These are phyloP conservation scores for Formica selysi DNA, from an alignment of 1,140 invertebrate species.

Conservation along the genomic window DNA sequence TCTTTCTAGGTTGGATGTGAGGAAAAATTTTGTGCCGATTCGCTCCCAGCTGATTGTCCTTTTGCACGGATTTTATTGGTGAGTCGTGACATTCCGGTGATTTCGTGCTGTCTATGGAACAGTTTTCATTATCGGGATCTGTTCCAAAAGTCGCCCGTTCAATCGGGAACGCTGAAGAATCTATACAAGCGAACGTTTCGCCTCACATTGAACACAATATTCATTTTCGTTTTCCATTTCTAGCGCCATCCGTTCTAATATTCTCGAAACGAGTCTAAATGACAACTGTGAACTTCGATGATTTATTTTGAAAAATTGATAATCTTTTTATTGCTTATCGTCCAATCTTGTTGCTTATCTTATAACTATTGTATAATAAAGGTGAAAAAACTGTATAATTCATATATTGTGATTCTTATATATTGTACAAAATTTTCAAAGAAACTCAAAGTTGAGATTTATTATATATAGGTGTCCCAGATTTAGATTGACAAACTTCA, in stretches of 20 bases:
- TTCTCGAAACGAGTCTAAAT: not conserved
- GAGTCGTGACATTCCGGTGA: constrained; percentile 49
- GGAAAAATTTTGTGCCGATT: constrained; percentile 50
- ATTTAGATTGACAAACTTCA: too few relatives aligned
- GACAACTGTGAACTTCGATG: not conserved
- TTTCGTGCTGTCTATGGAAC: constrained; percentile 44
- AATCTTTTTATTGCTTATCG: too few relatives aligned
- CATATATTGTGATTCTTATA: too few relatives aligned
- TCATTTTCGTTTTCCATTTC: constrained; percentile 5
- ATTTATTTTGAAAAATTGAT: not conserved
- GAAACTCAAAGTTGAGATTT: too few relatives aligned
- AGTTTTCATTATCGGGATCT: constrained; percentile 64
- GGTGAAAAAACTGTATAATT: too few relatives aligned
- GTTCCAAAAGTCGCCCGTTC: constrained; percentile 25
- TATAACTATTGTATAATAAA: too few relatives aligned
- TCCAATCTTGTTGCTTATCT: not conserved
- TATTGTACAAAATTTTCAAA: too few relatives aligned
- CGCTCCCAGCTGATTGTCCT: constrained; percentile 22
- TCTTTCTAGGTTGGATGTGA: constrained; percentile 42
- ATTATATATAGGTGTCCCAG: too few relatives aligned
- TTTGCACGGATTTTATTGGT: constrained; percentile 62
- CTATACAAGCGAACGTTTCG: not conserved
- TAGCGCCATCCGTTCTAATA: not conserved
- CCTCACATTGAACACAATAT: not conserved
- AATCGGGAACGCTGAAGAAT: constrained; percentile 36